phyloP scores from a whole-genome alignment of 1,140 invertebrate genomes.

The Drosophila orena region DNA sequence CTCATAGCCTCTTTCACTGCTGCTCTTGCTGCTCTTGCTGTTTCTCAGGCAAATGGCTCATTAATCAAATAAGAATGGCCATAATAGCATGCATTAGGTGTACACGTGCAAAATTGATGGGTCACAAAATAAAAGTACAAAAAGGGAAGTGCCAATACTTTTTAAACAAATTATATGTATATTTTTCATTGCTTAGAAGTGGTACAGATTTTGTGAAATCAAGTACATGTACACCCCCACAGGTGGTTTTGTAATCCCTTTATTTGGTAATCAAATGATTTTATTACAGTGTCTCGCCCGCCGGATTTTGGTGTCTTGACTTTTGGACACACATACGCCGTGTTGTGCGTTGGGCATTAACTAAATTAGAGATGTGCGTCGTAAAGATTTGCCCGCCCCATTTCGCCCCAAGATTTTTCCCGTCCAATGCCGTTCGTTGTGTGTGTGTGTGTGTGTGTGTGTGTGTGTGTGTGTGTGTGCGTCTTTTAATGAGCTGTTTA shows the following conservation, averaged over 20 bases:
- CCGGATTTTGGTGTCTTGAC: conserved; percentile 13
- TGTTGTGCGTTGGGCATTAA: conserved; percentile 50
- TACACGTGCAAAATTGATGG: conserved; percentile 14
- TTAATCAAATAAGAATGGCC: conserved; percentile 67
- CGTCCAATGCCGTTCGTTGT: background rate
- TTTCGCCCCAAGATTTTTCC: background rate
- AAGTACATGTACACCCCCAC: no score
- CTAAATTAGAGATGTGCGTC: conserved; percentile 69
- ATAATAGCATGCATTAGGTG: conserved; percentile 55
- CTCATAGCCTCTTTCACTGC: background rate
- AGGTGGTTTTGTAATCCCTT: no score
- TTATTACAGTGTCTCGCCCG: background rate
- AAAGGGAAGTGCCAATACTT: no score
- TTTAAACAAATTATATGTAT: no score
- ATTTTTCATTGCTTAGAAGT: no score
- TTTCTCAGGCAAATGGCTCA: conserved; percentile 66
- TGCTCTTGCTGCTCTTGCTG: conserved; percentile 18
- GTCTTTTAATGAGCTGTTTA: conserved; percentile 77
- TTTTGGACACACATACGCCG: conserved; percentile 45
- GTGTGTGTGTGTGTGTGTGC: conserved; percentile 2
- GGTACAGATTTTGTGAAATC: no score
- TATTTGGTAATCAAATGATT: background rate
- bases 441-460: conserved; percentile 1
- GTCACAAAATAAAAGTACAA: no score
- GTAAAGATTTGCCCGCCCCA: conserved; percentile 30